Evolutionary conservation across 2,113 vertebrate species (phyloP).

Genomic region (Cephalopterus ornatus): DNA sequence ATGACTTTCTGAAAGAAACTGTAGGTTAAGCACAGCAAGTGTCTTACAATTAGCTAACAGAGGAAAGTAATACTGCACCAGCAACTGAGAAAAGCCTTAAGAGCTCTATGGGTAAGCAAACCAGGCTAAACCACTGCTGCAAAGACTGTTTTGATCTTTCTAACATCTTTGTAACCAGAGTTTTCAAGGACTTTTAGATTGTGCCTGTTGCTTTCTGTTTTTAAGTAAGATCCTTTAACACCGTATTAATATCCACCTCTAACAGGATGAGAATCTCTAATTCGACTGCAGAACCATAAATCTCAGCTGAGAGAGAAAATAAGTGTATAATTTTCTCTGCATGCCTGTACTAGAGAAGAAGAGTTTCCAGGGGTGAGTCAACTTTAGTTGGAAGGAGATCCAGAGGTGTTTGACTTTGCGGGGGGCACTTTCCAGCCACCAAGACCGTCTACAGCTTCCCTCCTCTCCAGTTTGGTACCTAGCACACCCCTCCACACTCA

Average conservation of each 20-base stretch:
- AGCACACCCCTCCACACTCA: not conserved
- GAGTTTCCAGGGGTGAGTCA: not conserved
- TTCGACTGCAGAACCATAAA: not conserved
- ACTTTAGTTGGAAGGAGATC: not conserved
- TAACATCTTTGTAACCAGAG: not conserved
- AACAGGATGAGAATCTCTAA: not conserved
- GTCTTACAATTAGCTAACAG: not conserved
- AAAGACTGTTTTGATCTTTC: not conserved
- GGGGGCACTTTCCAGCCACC: not conserved
- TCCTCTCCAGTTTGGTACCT: accelerated
- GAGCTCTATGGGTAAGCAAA: not conserved
- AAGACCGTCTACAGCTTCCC: not conserved
- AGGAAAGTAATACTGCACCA: not conserved
- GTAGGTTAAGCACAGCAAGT: not conserved
- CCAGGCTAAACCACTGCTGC: not conserved
- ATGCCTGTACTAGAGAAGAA: not conserved
- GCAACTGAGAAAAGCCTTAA: not conserved
- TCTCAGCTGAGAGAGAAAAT: not conserved
- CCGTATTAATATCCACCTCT: not conserved
- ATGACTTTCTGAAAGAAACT: not conserved
- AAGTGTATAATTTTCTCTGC: not conserved
- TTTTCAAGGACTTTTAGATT: not conserved
- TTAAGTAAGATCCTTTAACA: not conserved
- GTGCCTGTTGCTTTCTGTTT: not conserved
- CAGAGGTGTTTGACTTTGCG: not conserved